phyloP scores from a whole-genome alignment of 2,113 vertebrate species.

The Corythaeola cristata region DNA sequence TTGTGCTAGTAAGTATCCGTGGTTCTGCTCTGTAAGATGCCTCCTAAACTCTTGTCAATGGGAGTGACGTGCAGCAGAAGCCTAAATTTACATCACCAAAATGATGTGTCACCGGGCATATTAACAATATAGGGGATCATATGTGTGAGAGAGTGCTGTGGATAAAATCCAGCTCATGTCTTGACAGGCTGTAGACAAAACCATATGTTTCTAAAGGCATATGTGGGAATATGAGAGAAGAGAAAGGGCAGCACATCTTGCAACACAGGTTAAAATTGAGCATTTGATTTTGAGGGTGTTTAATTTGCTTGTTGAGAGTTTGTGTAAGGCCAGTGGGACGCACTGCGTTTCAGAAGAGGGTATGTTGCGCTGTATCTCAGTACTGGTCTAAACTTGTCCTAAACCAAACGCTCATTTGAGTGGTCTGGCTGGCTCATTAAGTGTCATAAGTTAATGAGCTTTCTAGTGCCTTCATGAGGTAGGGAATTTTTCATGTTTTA shows the following conservation, averaged over 20 bases:
- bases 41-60: not conserved
- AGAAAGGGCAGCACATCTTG: not conserved
- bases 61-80: not conserved
- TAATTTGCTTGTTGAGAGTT: not conserved
- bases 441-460: not conserved
- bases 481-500: not conserved
- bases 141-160: not conserved
- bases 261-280: not conserved
- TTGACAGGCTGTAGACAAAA: not conserved
- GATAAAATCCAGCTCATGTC: not conserved
- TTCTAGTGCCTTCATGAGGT: not conserved
- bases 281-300: not conserved
- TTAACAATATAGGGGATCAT: not conserved
- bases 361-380: not conserved
- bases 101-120: not conserved
- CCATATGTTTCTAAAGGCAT: not conserved
- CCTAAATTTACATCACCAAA: not conserved
- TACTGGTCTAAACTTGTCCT: not conserved
- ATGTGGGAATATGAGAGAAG: not conserved
- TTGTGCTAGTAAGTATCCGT: not conserved
- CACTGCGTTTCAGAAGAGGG: accelerated
- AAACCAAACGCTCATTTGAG: accelerated
- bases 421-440: not conserved
- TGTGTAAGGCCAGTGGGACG: not conserved
- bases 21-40: not conserved